Evolutionary conservation across 1,140 invertebrate species (phyloP).

Genomic region (Drosophila eugracilis): DNA sequence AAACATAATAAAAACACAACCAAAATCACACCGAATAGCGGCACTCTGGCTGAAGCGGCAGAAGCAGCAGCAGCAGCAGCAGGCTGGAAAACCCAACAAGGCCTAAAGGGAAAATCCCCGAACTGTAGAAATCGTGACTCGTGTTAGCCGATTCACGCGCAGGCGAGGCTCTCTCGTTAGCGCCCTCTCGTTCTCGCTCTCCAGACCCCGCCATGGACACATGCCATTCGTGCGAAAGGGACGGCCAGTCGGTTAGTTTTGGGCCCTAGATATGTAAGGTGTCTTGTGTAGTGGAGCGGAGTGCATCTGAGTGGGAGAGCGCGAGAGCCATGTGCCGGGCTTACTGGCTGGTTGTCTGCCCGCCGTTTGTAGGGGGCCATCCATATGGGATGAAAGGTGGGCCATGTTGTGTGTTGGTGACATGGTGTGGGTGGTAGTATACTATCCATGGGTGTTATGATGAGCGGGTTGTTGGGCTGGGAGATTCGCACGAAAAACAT

Average conservation of each 20-base stretch:
- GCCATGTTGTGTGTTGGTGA: not conserved
- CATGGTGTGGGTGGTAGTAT: not conserved
- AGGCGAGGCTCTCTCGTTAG: conserved; percentile 48
- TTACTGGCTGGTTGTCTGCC: conserved; percentile 66
- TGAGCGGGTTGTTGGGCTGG: conserved; percentile 37
- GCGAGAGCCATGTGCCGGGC: conserved; percentile 77
- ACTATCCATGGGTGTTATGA: not conserved
- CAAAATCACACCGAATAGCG: conserved; percentile 60
- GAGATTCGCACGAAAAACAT: conserved; percentile 51
- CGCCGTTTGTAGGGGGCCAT: not conserved
- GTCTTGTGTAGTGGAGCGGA: conserved; percentile 75
- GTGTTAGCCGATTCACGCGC: conserved; percentile 69
- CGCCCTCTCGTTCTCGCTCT: conserved; percentile 48
- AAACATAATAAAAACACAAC: conserved; percentile 37
- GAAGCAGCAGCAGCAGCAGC: too few species aligned
- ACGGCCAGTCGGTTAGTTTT: conserved; percentile 67
- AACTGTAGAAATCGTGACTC: conserved; percentile 35
- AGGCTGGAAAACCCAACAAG: conserved; percentile 73
- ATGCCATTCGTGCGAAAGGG: conserved; percentile 53
- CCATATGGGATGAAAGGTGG: not conserved
- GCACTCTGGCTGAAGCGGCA: conserved; percentile 60
- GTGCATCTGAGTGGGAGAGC: conserved; percentile 80
- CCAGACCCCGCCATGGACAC: too few species aligned
- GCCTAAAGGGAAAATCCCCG: conserved; percentile 74
- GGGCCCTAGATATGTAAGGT: conserved; percentile 75